These are phyloP conservation scores for Strigamia transsilvanica DNA, from an alignment of 2,888 invertebrate genomes.

Conservation along the genomic window DNA sequence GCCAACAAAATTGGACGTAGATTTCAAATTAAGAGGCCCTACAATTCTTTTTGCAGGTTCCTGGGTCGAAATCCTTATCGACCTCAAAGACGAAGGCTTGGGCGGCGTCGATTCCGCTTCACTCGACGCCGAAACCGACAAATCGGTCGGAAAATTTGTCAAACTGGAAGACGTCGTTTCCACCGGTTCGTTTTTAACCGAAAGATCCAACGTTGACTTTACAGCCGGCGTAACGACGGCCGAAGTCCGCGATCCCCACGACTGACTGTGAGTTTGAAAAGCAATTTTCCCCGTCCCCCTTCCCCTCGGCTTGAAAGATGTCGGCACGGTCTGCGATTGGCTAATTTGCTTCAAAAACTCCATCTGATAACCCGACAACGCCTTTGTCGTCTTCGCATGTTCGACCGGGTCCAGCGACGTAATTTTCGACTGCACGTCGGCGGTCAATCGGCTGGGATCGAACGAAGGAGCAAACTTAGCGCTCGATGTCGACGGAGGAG, in stretches of 20 bases:
- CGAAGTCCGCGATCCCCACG: not conserved
- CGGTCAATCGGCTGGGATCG: constrained; percentile 56
- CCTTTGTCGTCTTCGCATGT: not conserved
- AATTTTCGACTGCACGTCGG: constrained; percentile 56
- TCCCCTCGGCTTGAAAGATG: not conserved
- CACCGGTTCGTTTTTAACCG: constrained; percentile 1
- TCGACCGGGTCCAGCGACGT: constrained; percentile 55
- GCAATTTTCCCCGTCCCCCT: not conserved
- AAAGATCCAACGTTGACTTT: not conserved
- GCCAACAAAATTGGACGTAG: not conserved
- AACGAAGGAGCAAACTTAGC: constrained; percentile 43
- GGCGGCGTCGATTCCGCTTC: not conserved
- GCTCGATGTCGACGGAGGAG: constrained; percentile 5
- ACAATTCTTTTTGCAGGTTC: constrained; percentile 32
- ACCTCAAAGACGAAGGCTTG: constrained; percentile 16
- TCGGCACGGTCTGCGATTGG: not conserved
- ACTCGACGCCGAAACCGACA: not conserved
- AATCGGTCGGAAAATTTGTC: constrained; percentile 24
- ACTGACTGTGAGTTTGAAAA: not conserved
- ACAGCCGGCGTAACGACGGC: not conserved
- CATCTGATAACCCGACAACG: constrained; percentile 56
- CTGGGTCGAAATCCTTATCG: constrained; percentile 18
- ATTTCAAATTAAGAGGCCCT: not conserved
- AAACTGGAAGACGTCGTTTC: not conserved
- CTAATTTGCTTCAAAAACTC: constrained; percentile 55